Evolutionary conservation across 2,888 invertebrate genomes (phyloP).

Genomic region (Diaprepes abbreviatus): DNA sequence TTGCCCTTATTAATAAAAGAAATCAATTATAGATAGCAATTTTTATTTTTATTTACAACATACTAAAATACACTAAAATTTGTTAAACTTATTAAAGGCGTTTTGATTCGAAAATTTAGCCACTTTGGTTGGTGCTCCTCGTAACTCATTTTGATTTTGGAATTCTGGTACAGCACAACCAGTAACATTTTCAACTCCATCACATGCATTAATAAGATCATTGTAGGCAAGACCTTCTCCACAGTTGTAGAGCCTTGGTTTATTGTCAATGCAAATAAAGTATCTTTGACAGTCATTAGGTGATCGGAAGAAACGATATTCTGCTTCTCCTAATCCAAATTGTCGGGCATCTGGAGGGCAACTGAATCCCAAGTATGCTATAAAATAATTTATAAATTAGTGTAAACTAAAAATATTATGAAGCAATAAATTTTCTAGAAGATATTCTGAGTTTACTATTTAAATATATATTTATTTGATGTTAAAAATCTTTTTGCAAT

Average conservation of each 20-base stretch:
- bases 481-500: too few species aligned
- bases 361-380: conserved; percentile 83
- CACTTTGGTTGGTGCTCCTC: conserved; percentile 34
- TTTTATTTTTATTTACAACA: conserved; percentile 6
- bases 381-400: conserved; percentile 55
- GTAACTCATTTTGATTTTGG: conserved; percentile 45
- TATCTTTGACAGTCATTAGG: conserved; percentile 81
- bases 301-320: conserved; percentile 70
- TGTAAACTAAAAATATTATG: too few species aligned
- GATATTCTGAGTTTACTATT: too few species aligned
- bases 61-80: conserved; percentile 33
- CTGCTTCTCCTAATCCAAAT: conserved; percentile 67
- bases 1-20: too few species aligned
- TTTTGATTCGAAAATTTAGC: conserved; percentile 43
- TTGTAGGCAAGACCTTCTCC: conserved; percentile 85
- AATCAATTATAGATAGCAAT: too few species aligned
- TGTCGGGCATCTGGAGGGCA: conserved; percentile 77
- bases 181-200: conserved; percentile 83
- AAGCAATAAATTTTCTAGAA: too few species aligned
- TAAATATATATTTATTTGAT: too few species aligned
- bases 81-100: conserved; percentile 42
- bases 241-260: conserved; percentile 82
- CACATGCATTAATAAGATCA: conserved; percentile 79
- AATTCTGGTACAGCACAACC: conserved; percentile 75
- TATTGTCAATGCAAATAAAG: conserved; percentile 81